Evolutionary conservation across 2,113 vertebrate genomes (phyloP).

Genomic region (Mus pahari): DNA sequence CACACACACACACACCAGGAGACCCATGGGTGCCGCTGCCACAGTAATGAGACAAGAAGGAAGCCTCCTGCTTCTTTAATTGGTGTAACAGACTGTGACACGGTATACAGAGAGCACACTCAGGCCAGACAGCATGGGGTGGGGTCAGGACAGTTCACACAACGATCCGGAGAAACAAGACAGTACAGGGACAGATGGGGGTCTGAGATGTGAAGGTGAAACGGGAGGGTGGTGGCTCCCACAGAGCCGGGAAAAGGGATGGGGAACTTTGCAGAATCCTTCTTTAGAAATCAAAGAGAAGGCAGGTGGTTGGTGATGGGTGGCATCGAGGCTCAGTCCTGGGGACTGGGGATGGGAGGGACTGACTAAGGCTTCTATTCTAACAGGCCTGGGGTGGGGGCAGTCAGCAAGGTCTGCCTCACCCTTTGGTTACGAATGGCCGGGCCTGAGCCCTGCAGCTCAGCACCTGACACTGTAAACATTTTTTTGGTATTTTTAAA

Average conservation of each 20-base stretch:
- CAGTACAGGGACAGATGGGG: constrained; percentile 58
- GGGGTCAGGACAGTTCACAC: constrained; percentile 81
- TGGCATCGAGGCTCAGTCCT: constrained; percentile 74
- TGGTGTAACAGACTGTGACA: constrained; percentile 90
- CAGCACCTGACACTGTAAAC: constrained; percentile 85
- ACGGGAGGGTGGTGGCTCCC: constrained; percentile 22
- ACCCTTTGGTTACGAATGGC: constrained; percentile 85
- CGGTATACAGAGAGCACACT: constrained; percentile 91
- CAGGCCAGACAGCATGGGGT: constrained; percentile 86
- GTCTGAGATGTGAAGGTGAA: constrained; percentile 48
- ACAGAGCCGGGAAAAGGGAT: neutral
- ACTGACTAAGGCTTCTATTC: constrained; percentile 86
- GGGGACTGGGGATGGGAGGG: constrained; percentile 65
- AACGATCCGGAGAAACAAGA: constrained; percentile 68
- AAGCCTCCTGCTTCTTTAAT: constrained; percentile 92
- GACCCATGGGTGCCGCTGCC: neutral
- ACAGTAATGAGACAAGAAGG: constrained; percentile 85
- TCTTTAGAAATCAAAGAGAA: constrained; percentile 84
- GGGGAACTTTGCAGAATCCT: constrained; percentile 71
- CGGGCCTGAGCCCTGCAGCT: constrained; percentile 74
- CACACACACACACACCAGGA: neutral
- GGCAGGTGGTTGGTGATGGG: constrained; percentile 80
- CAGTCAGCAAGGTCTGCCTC: constrained; percentile 72
- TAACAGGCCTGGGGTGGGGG: constrained; percentile 69
- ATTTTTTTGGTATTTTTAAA: constrained; percentile 80